Evolutionary conservation across 2,113 vertebrate species (phyloP).

Genomic region (Callorhinus ursinus): DNA sequence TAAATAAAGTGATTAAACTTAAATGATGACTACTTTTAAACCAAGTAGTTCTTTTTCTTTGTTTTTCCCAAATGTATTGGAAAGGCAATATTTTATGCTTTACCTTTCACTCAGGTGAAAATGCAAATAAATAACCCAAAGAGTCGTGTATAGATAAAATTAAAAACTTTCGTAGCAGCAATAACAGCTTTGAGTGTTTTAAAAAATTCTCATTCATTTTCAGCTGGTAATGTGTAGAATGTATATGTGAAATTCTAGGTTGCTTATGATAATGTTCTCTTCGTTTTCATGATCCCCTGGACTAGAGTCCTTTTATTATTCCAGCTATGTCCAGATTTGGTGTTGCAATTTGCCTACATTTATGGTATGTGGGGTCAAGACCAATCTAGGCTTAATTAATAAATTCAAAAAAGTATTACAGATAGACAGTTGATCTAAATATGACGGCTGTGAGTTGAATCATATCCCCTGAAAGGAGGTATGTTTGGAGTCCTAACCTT

Average conservation of each 20-base stretch:
- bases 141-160: not conserved
- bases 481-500: not conserved
- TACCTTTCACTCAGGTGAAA: not conserved
- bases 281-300: not conserved
- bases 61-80: not conserved
- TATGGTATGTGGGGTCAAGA: not conserved
- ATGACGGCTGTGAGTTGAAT: not conserved
- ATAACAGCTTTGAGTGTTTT: not conserved
- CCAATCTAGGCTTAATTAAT: not conserved
- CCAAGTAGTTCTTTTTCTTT: not conserved
- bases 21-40: not conserved
- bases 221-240: not conserved
- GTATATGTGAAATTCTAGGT: not conserved
- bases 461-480: not conserved
- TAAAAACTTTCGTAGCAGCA: not conserved
- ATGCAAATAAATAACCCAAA: not conserved
- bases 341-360: not conserved
- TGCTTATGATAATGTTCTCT: not conserved
- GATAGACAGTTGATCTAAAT: not conserved
- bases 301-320: not conserved
- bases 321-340: not conserved
- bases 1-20: not conserved
- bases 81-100: not conserved
- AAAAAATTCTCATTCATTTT: not conserved
- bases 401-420: not conserved